Base-by-base conservation (phyloP, 2,797 vertebrate genomes). In the Sebastes cheni region DNA sequence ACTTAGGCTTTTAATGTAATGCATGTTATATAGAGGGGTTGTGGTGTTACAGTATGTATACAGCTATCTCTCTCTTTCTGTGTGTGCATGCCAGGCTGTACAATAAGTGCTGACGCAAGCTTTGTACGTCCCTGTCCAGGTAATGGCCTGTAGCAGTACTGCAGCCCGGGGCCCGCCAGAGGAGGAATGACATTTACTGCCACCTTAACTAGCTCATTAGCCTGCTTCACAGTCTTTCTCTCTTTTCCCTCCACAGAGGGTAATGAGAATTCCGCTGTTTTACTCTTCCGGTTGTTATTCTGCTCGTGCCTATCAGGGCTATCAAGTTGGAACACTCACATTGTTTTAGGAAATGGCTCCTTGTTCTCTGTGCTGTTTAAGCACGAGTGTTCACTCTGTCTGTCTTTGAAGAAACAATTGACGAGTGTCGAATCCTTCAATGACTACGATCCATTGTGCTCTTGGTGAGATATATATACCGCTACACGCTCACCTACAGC, bases 191-290 rank as follows among this genome's bases (percentile, higher is more conserved):
- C 95, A 95, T 95, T 96, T 94, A 93, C 90, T 90, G 88, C 92
- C 92, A 92, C 90, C 92, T 90, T 94, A 94, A 94, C 92, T 84
- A 90, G 89, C 91, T 95, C 95, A 95, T 96, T 95, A 95, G 91
- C 91, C 86, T 87, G 86, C 93, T 90, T 88, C 75, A 80, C 83
- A 84, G 68, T 81, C 81, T 74, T 72, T 76, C 78, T 79, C 83
- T 85, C 87, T 72, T 29, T 79, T 82, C 78, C 64, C 73, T 85
- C 83, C 83, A 58, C 79, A 68, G 77, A 80, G 82, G 76, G 77
- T 89, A 83, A 86, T 86, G 87, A 88, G 88, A 75, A 88, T 72
- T 80, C 87, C 77, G 32, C 79, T 62, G 73, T 91, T 81, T 89
- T 77, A 83, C 83, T 65, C 62, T 36, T 56, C 42, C 72, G 29